Conservation (phyloP, 2,888 invertebrate species). For the Drosophila tanythrix region DNA sequence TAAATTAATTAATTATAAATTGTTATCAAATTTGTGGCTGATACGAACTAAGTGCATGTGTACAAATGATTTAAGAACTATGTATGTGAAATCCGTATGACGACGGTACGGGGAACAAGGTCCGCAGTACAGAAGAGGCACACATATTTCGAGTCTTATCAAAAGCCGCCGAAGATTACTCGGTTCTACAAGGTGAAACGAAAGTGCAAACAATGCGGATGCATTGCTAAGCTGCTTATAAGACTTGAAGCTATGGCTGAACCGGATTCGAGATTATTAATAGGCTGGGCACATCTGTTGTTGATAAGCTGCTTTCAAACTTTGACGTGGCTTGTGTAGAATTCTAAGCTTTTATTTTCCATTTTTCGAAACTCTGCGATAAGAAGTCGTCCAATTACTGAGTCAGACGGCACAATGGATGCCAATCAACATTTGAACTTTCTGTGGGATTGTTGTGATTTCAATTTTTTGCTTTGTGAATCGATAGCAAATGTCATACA, state of each 20-base stretch:
- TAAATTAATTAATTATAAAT: slow-evolving; percentile 3
- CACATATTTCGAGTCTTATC: slow-evolving; percentile 16
- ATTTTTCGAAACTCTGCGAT: slow-evolving; percentile 31
- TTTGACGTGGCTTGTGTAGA: slow-evolving; percentile 25
- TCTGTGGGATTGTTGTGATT: slow-evolving; percentile 14
- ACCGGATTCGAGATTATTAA: slow-evolving; percentile 42
- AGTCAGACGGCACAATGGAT: slow-evolving; percentile 5
- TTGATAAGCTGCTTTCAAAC: slow-evolving; percentile 36
- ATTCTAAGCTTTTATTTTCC: slow-evolving; percentile 13
- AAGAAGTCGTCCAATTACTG: slow-evolving; percentile 17
- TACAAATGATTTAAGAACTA: not conserved
- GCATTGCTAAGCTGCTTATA: slow-evolving; percentile 22
- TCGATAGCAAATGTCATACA: slow-evolving; percentile 30
- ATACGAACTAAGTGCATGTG: slow-evolving; percentile 13
- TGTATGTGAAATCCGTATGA: slow-evolving; percentile 27
- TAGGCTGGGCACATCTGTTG: slow-evolving; percentile 6
- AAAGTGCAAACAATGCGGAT: slow-evolving; percentile 40
- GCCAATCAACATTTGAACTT: slow-evolving; percentile 39
- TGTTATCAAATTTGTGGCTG: slow-evolving; percentile 6
- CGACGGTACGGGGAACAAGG: slow-evolving; percentile 10
- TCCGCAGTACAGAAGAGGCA: slow-evolving; percentile 12
- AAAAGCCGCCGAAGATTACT: not conserved
- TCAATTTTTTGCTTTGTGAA: slow-evolving; percentile 15
- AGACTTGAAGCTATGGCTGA: slow-evolving; percentile 23
- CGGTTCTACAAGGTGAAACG: slow-evolving; percentile 9